These are phyloP conservation scores for Scortum barcoo DNA, from an alignment of 2,113 vertebrate genomes.

Conservation along the genomic window DNA sequence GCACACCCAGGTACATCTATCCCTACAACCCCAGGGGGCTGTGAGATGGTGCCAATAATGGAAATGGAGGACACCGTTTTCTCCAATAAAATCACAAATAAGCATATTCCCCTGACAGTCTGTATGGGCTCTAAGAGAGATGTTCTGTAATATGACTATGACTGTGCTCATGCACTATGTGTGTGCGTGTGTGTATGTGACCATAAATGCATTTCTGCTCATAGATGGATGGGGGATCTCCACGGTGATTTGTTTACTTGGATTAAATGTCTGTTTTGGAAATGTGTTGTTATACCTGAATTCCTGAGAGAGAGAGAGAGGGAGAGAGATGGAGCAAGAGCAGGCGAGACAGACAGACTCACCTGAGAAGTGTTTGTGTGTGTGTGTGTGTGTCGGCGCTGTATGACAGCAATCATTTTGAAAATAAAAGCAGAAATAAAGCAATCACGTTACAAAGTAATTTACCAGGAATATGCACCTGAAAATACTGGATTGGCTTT, in stretches of 20 bases:
- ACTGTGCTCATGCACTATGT: conserved; percentile 30
- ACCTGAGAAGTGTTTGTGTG: conserved; percentile 7
- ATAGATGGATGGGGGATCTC: conserved; percentile 74
- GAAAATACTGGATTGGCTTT: neutral
- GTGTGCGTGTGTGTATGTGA: conserved; percentile 31
- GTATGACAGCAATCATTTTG: neutral
- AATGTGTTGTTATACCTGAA: conserved; percentile 80
- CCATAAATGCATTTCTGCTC: conserved; percentile 70
- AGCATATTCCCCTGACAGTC: conserved; percentile 76
- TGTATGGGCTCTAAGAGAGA: conserved; percentile 66
- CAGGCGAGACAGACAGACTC: conserved; percentile 25
- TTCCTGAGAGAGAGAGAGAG: conserved; percentile 55
- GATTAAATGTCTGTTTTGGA: conserved; percentile 86
- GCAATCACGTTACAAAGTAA: neutral
- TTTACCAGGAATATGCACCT: neutral
- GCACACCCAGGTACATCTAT: conserved; percentile 17
- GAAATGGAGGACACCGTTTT: conserved; percentile 77
- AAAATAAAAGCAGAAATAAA: neutral
- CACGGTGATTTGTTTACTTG: conserved; percentile 84
- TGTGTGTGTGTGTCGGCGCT: conserved; percentile 6
- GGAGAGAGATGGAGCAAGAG: conserved; percentile 33
- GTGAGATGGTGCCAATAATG: conserved; percentile 70
- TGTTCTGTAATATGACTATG: conserved; percentile 71
- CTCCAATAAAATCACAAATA: conserved; percentile 79
- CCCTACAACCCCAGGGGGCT: conserved; percentile 34